Evolutionary conservation across 53 echinoderm and acorn worm genomes (phyloP), one percentile per base, ranked within the genome.

Genomic region (Echinarachnius parma): DNA sequence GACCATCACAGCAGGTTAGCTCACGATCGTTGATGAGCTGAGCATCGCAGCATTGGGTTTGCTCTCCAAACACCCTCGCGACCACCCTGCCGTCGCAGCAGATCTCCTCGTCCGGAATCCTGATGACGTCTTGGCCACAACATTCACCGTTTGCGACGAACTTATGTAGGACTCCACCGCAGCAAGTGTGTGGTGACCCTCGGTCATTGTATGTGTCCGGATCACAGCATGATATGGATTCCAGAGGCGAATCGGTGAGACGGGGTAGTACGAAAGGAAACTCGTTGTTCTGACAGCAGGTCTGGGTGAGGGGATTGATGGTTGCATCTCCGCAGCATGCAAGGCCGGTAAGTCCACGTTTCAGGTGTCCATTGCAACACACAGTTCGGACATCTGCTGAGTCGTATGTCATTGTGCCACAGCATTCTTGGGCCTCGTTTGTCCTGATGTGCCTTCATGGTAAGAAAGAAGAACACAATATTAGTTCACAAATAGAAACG

Each of bases 321-420:
- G 55, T 59, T 29, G 64, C 61, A 55, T 55, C 68, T 13, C 81
- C 75, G 31, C 92, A 92, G 64, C 92, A 92, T 42, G 61, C 57
- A 3, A 60, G 60, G 0, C 64, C 87, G 2, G 70, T 50, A 21
- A 29, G 23, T 3, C 59, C 66, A 10, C 49, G 35, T 50, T 34
- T 31, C 2, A 83, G 39, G 16, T 34, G 37, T 19, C 68, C 77
- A 35, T 59, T 47, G 44, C 83, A 83, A 59, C 83, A 83, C 4
- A 48, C 4, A 5, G 37, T 31, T 24, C 11, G 55, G 33, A 34
- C 3, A 31, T 68, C 53, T 9, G 19, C 34, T 13, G 32, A 14
- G 1, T 72, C 74, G 34, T 72, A 72, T 14, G 28, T 37, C 28
- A 34, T 16, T 16, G 42, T 39, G 20, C 74, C 74, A 18, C 74